Evolutionary conservation across 2,113 vertebrate genomes (phyloP).

Genomic region (Leptodactylus fuscus): DNA sequence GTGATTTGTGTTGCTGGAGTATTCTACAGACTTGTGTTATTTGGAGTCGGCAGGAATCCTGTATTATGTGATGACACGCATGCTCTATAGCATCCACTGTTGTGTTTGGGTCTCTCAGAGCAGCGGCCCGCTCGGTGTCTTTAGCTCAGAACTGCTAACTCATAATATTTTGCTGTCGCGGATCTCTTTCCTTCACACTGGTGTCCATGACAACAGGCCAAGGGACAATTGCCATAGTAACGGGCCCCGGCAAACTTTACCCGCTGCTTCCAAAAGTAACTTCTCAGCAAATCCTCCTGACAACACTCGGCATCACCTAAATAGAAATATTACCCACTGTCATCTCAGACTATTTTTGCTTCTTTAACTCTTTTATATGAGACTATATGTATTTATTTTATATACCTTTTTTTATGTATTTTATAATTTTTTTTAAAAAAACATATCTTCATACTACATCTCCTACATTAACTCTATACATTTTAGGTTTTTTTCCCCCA

Average conservation of each 20-base stretch:
- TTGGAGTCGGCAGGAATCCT: conserved; percentile 76
- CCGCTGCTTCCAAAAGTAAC: conserved; percentile 42
- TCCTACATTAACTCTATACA: no score
- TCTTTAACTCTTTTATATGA: no score
- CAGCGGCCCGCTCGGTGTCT: conserved; percentile 76
- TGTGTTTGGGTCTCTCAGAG: conserved; percentile 75
- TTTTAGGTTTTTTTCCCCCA: no score
- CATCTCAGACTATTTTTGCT: no score
- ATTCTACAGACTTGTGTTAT: conserved; percentile 62
- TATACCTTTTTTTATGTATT: no score
- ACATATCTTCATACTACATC: no score
- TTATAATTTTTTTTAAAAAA: no score
- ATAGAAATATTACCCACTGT: no score
- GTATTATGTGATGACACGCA: conserved; percentile 73
- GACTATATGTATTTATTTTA: no score
- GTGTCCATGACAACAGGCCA: conserved; percentile 72
- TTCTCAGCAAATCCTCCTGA: background rate
- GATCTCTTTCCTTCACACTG: conserved; percentile 68
- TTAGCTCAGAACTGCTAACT: conserved; percentile 73
- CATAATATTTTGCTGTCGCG: conserved; percentile 75
- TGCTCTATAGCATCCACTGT: conserved; percentile 77
- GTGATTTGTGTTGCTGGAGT: background rate
- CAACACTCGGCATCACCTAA: no score
- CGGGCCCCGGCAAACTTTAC: conserved; percentile 54
- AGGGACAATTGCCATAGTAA: conserved; percentile 69